Evolutionary conservation across 2,797 vertebrate genomes (phyloP).

Genomic region (Squalus acanthias): DNA sequence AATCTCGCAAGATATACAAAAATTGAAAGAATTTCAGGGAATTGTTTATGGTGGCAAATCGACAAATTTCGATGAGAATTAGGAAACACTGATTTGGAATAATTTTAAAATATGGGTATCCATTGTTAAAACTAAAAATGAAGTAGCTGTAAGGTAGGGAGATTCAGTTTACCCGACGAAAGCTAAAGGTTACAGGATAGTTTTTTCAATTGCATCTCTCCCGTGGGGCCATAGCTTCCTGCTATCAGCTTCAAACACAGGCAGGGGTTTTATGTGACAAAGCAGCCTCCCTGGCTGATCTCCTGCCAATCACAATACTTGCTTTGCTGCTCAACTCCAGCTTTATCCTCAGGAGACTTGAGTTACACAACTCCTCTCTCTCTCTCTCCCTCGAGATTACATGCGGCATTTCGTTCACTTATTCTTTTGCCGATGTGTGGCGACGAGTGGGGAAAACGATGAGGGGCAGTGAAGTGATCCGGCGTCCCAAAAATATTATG

Average conservation of each 20-base stretch:
- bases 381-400: not conserved
- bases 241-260: not conserved
- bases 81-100: not conserved
- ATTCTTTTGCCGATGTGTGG: not conserved
- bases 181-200: not conserved
- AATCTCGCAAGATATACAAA: not conserved
- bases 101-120: not conserved
- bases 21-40: not conserved
- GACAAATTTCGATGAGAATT: not conserved
- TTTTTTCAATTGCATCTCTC: slow-evolving; percentile 5
- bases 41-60: not conserved
- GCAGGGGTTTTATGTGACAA: not conserved
- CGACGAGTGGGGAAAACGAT: not conserved
- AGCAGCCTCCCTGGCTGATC: not conserved
- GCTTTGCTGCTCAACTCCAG: not conserved
- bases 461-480: not conserved
- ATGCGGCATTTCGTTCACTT: not conserved
- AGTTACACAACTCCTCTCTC: not conserved
- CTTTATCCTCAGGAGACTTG: not conserved
- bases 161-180: not conserved
- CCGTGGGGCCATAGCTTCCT: not conserved
- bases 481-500: not conserved
- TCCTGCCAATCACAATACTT: slow-evolving; percentile 16
- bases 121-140: not conserved
- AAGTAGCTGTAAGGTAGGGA: not conserved